These are phyloP conservation scores for Phortica magna DNA, from an alignment of 2,888 invertebrate species.

Conservation along the genomic window DNA sequence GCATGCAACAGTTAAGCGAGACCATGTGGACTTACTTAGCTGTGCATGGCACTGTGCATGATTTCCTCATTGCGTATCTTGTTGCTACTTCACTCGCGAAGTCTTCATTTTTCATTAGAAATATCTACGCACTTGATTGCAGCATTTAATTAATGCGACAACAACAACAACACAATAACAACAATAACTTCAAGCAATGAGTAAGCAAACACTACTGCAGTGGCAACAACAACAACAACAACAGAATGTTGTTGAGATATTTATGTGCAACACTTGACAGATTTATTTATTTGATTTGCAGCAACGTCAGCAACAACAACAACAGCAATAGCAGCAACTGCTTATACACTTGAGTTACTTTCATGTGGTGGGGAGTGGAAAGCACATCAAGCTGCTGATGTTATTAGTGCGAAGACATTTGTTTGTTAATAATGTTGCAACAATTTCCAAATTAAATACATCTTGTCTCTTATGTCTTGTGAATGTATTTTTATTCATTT, in stretches of 20 bases:
- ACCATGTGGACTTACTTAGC: neutral
- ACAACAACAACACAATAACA: constrained; percentile 45
- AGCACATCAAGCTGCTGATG: neutral
- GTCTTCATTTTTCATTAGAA: constrained; percentile 65
- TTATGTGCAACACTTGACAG: constrained; percentile 72
- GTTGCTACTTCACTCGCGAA: neutral
- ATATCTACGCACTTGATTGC: constrained; percentile 71
- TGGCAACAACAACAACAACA: constrained; percentile 48
- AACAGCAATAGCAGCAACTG: constrained; percentile 15
- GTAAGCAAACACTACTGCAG: constrained; percentile 24
- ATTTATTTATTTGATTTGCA: constrained; percentile 64
- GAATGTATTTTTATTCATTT: neutral
- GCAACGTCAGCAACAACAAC: constrained; percentile 38
- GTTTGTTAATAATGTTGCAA: constrained; percentile 32
- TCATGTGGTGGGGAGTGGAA: neutral
- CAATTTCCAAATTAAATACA: constrained; percentile 32
- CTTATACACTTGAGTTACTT: neutral
- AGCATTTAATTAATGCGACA: constrained; percentile 71
- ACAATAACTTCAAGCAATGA: constrained; percentile 30
- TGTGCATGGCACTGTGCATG: neutral
- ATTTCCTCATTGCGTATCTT: constrained; percentile 20
- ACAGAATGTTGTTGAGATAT: constrained; percentile 70
- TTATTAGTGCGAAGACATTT: constrained; percentile 6
- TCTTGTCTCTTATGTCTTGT: neutral
- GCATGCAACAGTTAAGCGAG: constrained; percentile 29